These are phyloP conservation scores for Cephus runcator DNA, from an alignment of 2,888 invertebrate species.

Conservation along the genomic window DNA sequence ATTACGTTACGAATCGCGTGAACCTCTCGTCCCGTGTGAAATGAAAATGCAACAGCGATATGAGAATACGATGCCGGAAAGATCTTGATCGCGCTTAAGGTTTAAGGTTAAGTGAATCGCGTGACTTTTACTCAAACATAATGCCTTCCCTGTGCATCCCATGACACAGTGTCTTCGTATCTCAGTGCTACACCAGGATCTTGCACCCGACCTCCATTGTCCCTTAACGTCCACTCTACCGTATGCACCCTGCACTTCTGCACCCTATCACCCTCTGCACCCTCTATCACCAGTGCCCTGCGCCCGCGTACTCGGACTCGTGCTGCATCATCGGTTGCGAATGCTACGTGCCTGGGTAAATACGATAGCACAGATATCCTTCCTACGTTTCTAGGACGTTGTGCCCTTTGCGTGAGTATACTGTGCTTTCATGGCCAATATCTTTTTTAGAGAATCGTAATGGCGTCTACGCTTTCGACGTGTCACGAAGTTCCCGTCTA, in stretches of 20 bases:
- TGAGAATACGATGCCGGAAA: not conserved
- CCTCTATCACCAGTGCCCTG: not conserved
- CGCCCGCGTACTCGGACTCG: not conserved
- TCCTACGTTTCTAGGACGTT: not conserved
- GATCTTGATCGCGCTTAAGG: not conserved
- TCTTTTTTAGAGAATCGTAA: constrained; percentile 6
- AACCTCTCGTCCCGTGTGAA: not conserved
- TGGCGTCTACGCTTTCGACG: not conserved
- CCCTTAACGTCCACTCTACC: constrained; percentile 12
- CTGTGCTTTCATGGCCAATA: not conserved
- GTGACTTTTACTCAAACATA: not conserved
- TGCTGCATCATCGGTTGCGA: not conserved
- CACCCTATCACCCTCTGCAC: not conserved
- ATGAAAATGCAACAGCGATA: not conserved
- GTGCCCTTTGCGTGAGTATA: not conserved
- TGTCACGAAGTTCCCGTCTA: not conserved
- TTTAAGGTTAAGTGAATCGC: not conserved
- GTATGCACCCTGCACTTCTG: not conserved
- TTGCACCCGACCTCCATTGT: constrained; percentile 12
- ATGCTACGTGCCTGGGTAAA: not conserved
- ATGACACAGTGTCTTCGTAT: not conserved
- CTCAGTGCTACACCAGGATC: not conserved
- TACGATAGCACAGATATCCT: not conserved
- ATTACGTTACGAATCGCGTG: not conserved
- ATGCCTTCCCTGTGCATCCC: not conserved